Conservation (phyloP, 1,140 invertebrate genomes). For the Drosophila repletoides region DNA sequence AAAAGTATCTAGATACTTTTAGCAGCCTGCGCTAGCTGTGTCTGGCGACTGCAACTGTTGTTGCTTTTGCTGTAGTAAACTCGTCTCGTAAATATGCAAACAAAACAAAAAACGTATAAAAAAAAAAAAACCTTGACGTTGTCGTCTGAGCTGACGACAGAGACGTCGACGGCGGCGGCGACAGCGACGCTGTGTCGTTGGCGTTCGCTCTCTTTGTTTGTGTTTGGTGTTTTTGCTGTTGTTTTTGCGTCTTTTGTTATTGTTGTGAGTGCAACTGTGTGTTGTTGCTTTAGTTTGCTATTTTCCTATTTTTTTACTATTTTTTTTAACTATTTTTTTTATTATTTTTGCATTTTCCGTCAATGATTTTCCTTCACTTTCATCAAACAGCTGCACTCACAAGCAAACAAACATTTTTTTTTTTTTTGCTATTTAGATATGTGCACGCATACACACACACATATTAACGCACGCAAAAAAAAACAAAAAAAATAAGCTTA, state of each 20-base stretch:
- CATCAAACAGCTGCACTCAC: conserved; percentile 73
- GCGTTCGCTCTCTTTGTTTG: conserved; percentile 55
- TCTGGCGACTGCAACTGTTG: conserved; percentile 1
- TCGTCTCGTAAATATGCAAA: conserved; percentile 56
- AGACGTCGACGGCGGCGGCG: conserved; percentile 5
- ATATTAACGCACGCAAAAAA: neutral
- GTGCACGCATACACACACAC: conserved; percentile 18
- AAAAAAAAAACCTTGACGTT: conserved; percentile 25
- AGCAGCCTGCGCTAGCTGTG: conserved; percentile 8
- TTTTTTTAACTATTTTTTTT: conserved; percentile 30
- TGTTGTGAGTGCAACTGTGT: conserved; percentile 42
- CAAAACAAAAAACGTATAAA: conserved; percentile 15
- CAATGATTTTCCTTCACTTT: conserved; percentile 75
- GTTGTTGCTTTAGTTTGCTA: no score
- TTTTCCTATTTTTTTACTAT: conserved; percentile 6
- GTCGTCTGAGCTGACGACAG: conserved; percentile 33
- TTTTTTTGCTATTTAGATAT: conserved; percentile 47
- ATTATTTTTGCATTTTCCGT: conserved; percentile 61
- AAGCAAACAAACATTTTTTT: conserved; percentile 47
- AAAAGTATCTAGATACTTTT: conserved; percentile 44
- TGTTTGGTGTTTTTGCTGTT: conserved; percentile 46
- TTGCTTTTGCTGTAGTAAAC: conserved; percentile 25
- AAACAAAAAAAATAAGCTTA: no score
- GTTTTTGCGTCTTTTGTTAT: conserved; percentile 14
- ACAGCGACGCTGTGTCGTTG: conserved; percentile 2